Percentiles rank a stretch among this genome's conserved stretches.
Conservation (phyloP, 2,797 vertebrate genomes). For the Zalophus californianus region DNA sequence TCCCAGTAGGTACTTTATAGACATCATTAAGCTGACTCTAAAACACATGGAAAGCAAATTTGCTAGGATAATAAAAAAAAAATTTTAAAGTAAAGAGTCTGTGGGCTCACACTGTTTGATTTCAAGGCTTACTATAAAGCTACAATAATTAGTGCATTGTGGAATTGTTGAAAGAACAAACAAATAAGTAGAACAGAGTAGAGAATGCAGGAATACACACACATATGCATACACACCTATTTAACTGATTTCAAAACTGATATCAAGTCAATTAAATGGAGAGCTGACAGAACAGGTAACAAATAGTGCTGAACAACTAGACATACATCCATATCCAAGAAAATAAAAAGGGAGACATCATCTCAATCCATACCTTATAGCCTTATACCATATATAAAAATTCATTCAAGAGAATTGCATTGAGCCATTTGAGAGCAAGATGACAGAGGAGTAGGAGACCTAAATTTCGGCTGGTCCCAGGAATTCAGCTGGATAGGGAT, state of each 20-base stretch:
- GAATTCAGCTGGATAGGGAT: too few species aligned
- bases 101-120: not conserved
- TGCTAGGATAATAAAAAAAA: not conserved
- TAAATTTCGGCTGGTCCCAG: too few species aligned
- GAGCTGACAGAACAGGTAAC: not conserved
- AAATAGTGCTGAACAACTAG: not conserved
- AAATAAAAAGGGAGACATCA: not conserved
- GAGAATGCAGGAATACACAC: not conserved
- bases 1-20: not conserved
- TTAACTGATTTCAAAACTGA: not conserved
- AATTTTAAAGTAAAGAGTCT: not conserved
- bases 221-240: not conserved
- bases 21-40: not conserved
- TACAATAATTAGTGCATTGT: not conserved
- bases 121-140: not conserved
- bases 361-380: not conserved
- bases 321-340: not conserved
- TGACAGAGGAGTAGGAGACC: too few species aligned
- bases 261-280: not conserved
- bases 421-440: too few species aligned
- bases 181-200: not conserved
- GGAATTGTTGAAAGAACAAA: not conserved
- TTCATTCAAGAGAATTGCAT: not conserved
- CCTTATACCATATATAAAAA: not conserved
- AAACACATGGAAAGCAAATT: not conserved